Evolutionary conservation across 2,113 vertebrate species (phyloP), one percentile per base, ranked within the genome.

Genomic region (Capreolus pygargus): DNA sequence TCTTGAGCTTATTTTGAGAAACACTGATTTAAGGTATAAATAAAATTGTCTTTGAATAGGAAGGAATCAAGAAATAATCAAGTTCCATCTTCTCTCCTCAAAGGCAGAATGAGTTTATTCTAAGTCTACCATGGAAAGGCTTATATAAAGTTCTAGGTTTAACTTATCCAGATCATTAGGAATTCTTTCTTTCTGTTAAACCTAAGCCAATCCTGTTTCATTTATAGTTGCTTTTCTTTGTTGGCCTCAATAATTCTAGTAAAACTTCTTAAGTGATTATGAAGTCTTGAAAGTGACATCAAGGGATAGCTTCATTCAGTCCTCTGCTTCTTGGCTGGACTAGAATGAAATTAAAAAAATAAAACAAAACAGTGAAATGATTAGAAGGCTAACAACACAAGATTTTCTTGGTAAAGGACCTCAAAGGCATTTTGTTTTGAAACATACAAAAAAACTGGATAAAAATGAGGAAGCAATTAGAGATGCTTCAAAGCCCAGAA

Each of bases 171-270:
- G 3, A 61, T 94, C 21, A 39, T 92, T 91, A 87, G 21, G 30
- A 89, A 95, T 92, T 94, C 16, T 33, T 90, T 97, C 6, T 86
- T 94, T 89, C 39, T 81, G 23, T 94, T 96, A 96, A 97, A 92
- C 4, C 30, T 89, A 89, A 90, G 33, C 17, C 28, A 83, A 79
- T 79, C 33, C 55, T 89, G 11, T 96, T 96, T 97, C 23, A 94
- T 94, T 90, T 84, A 43, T 47, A 84, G 47, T 21, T 91, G 23
- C 23, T 89, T 92, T 94, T 95, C 78, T 97, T 85, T 96, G 19
- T 91, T 93, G 54, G 89, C 17, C 76, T 30, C 28, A 92, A 27
- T 86, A 84, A 4, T 85, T 94, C 27, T 89, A 95, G 33, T 96
- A 92, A 95, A 98, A 52, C 58, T 81, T 97, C 64, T 95, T 97